Conservation (phyloP, 2,113 vertebrate species). For the Antennarius striatus region DNA sequence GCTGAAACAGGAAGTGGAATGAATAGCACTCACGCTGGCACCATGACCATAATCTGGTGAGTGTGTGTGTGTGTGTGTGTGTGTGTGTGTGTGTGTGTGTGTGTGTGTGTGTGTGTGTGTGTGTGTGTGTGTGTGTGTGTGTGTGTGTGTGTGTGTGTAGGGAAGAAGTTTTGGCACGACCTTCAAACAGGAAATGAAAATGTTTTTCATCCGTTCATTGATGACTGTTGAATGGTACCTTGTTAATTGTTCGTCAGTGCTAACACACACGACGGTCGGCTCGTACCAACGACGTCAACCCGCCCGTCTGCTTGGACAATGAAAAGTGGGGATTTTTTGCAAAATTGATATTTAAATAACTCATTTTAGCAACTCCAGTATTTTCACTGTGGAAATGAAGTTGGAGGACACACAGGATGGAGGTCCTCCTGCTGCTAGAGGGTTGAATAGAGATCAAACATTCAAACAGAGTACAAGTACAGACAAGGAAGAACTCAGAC, state of each 20-base stretch:
- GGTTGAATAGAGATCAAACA: not conserved
- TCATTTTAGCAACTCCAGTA: conserved; percentile 15
- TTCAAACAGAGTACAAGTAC: not conserved
- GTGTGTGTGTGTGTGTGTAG: conserved; percentile 6
- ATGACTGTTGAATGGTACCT: conserved; percentile 4
- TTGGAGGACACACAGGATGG: not conserved
- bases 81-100: not conserved
- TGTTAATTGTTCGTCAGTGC: conserved; percentile 13
- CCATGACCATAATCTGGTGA: conserved; percentile 59
- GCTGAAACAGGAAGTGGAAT: conserved; percentile 71
- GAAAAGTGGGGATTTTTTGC: conserved; percentile 27
- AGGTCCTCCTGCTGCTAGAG: not conserved
- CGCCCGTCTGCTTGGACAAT: conserved; percentile 7
- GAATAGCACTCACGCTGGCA: conserved; percentile 67
- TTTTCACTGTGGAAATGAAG: not conserved
- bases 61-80: conserved; percentile 30
- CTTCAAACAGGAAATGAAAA: conserved; percentile 49
- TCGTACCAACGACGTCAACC: conserved; percentile 8
- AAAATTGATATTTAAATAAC: conserved; percentile 39
- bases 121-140: conserved; percentile 23
- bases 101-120: conserved; percentile 12
- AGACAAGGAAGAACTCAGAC: no score
- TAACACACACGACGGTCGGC: not conserved
- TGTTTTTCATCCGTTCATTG: conserved; percentile 24
- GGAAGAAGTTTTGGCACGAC: conserved; percentile 16